phyloP scores from a whole-genome alignment of 2,113 vertebrate species.

The Camelus bactrianus region DNA sequence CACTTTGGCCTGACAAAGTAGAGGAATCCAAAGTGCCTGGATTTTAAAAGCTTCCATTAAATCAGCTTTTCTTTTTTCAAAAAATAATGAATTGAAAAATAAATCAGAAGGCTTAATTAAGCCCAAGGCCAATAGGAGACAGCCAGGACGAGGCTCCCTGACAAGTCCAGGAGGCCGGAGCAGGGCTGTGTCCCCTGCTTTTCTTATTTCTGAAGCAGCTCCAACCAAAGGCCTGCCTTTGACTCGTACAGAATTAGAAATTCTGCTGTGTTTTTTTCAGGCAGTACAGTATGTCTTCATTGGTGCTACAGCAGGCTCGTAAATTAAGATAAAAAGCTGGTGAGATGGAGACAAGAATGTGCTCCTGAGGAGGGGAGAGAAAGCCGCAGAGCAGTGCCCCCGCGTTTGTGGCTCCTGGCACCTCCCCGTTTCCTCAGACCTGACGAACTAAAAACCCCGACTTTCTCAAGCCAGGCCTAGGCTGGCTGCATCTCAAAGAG shows the following conservation, averaged over 20 bases:
- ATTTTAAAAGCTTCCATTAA: constrained; percentile 77
- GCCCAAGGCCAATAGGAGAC: constrained; percentile 5
- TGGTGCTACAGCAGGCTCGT: constrained; percentile 25
- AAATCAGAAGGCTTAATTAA: constrained; percentile 65
- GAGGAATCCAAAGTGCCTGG: constrained; percentile 50
- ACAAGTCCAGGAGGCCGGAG: neutral
- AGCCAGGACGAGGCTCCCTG: neutral
- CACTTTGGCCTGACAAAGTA: constrained; percentile 56
- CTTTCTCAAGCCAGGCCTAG: neutral
- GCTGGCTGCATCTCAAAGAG: neutral
- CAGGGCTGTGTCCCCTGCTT: neutral
- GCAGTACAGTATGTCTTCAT: constrained; percentile 65
- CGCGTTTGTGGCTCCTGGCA: rapidly evolving
- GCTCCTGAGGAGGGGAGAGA: neutral
- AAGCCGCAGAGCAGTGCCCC: neutral
- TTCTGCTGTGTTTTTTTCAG: constrained; percentile 12
- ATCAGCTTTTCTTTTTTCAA: constrained; percentile 65
- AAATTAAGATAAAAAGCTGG: constrained; percentile 65
- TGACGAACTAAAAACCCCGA: neutral
- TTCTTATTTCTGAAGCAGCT: neutral
- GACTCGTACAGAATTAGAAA: constrained; percentile 35
- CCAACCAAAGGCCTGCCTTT: neutral
- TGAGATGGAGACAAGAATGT: constrained; percentile 1
- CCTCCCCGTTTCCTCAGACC: neutral
- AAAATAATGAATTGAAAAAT: constrained; percentile 73